These are phyloP conservation scores for Lethenteron reissneri DNA, from an alignment of 2,113 vertebrate genomes.

Conservation along the genomic window DNA sequence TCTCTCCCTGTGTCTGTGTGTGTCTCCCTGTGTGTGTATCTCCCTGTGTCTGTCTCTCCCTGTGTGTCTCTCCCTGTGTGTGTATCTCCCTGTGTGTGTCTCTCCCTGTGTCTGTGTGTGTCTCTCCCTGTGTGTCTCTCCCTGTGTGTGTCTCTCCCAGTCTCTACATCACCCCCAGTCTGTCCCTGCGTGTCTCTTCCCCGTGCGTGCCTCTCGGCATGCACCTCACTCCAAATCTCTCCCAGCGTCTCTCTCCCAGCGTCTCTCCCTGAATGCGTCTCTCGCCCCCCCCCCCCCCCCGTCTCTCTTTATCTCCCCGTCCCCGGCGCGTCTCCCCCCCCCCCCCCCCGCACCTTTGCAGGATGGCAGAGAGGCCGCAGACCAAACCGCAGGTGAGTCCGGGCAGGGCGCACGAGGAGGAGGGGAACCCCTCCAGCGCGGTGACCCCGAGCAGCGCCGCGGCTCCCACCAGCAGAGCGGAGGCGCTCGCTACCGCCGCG, in stretches of 20 bases:
- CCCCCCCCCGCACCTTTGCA: neutral
- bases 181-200: no score
- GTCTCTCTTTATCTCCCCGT: no score
- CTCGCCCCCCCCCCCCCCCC: no score
- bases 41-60: neutral
- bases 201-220: no score
- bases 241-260: no score
- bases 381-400: conserved; percentile 4
- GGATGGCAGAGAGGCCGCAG: conserved; percentile 3
- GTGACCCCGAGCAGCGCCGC: neutral
- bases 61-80: neutral
- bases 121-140: neutral
- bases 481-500: conserved; percentile 3
- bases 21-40: neutral
- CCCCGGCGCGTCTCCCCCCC: no score
- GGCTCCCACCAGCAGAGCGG: neutral
- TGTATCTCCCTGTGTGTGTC: neutral
- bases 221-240: no score
- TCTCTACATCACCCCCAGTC: no score
- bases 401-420: conserved; percentile 6
- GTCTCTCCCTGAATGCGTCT: no score
- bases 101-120: neutral
- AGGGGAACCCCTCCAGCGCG: neutral
- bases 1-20: neutral
- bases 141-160: no score